Evolutionary conservation across 2,888 invertebrate species (phyloP), one percentile per base, ranked within the genome.

Genomic region (Xylota segnis): DNA sequence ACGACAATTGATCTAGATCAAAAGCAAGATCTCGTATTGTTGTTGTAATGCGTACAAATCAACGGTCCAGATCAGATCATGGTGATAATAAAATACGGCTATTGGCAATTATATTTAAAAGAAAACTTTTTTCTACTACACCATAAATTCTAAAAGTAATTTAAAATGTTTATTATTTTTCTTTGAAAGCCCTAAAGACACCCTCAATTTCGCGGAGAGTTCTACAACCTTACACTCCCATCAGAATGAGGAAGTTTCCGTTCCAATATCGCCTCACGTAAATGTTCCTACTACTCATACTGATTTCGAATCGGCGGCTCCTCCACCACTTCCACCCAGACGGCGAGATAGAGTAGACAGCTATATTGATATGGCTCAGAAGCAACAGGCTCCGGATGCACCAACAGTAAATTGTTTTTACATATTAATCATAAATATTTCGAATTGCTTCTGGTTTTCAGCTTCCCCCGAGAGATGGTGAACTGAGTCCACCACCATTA

Each of bases 381-480:
- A 91, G 83, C 93, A 94, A 88, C 95, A 95, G 91, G 94, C 94
- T 70, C 95, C 94, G 74, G 95, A 95, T 90, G 95, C 95, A 66
- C 95, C 96, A n/a, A 90, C 90, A 83, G 92, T 92, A 89, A 90
- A 88, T 87, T 45, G 37, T 63, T 70, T 12, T 45, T 56, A 16
- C 16, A 16, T 37, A 12, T 47, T 40, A 23, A 14, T 14, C 10
- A 32, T 5, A 27, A 0, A 14, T 50, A 16, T 40, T 66, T 61
- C 68, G 92, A 93, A 68, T 6, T 23, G 4, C 4, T 0, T 40
- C 10, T 7, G 2, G 16, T 37, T 87, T 76, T 1, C 61, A 92
- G 92, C 93, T 95, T 89, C 96, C 95, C 65, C 95, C 95, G 6
- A 93, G 95, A 79, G 95, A 95, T 90, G 93, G 95, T 82, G 95